Evolutionary conservation across 2,888 invertebrate genomes (phyloP), one percentile per base, ranked within the genome.

Genomic region (Dryadula phaetusa): DNA sequence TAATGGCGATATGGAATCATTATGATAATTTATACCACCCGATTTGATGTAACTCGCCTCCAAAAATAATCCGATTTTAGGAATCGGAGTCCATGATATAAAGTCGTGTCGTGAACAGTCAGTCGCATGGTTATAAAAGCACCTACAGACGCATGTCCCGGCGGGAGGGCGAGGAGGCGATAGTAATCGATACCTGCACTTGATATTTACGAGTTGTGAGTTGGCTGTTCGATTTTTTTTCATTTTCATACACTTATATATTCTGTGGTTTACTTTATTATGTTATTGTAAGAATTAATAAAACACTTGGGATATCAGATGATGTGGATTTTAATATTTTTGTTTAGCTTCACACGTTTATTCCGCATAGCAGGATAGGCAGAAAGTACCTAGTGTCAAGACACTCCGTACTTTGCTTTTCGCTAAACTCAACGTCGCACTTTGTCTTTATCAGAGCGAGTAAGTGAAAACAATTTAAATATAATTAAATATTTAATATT

Each of bases 171-270:
- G 75, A 78, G 80, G 73, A 75, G 71, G 75, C 78, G 84, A 86
- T 84, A 80, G 88, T 83, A 85, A 88, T 87, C 88, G 86, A 89
- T 86, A 85, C 81, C 70, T 70, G 76, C 72, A 75, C 79, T 73
- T 78, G 76, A 76, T 84, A 84, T 87, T 86, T 84, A 87, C 83
- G 82, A 80, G 56, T 52, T 58, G 32, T 22, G 37, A 60, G 60
- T 28, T 18, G 25, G 56, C 10, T 52, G 25, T 28, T 58, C 58
- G 32, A 49, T 32, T 44, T 44, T 49, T 44, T 32, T 25, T 16
- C 25, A 42, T 32, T 44, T 44, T 32, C 32, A 44, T 16, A 60
- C 44, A 46, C 25, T 22, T 37, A 56, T 20, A 56, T 28, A 16
- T 16, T 3, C 60, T 28, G 14, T 32, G 60, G 44, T 7, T 16